Conservation (phyloP, 2,888 invertebrate genomes). For the Caenorhabditis virilis region DNA sequence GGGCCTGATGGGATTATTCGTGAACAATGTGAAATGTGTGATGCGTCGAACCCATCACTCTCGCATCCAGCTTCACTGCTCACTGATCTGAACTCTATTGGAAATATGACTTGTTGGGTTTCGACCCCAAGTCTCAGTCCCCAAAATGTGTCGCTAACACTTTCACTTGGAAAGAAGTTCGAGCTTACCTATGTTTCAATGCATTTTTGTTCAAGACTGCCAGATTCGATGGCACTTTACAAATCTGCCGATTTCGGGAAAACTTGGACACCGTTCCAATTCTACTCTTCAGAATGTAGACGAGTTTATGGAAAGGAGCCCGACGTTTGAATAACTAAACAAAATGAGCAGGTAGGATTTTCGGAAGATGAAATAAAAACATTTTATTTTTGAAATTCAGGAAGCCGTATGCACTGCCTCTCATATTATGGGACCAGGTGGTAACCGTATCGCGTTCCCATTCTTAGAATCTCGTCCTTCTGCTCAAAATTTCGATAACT, state of each 20-base stretch:
- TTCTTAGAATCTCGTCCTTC: slow-evolving; percentile 94
- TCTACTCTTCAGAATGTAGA: slow-evolving; percentile 73
- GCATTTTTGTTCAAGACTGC: slow-evolving; percentile 91
- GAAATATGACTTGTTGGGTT: slow-evolving; percentile 94
- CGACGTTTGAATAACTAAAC: slow-evolving; percentile 85
- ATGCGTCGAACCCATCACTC: slow-evolving; percentile 42
- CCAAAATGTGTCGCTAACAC: slow-evolving; percentile 81
- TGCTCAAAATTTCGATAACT: slow-evolving; percentile 89
- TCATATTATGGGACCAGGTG: slow-evolving; percentile 70
- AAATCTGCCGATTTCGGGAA: slow-evolving; percentile 95
- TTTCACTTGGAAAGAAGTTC: slow-evolving; percentile 83
- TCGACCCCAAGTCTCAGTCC: slow-evolving; percentile 75
- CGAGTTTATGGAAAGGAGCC: slow-evolving; percentile 87
- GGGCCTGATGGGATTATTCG: slow-evolving; percentile 57
- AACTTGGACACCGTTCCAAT: slow-evolving; percentile 97
- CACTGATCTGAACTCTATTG: slow-evolving; percentile 94
- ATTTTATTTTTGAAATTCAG: slow-evolving; percentile 25
- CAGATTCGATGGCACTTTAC: slow-evolving; percentile 94
- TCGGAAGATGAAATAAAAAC: background rate
- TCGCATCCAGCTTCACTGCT: slow-evolving; percentile 82
- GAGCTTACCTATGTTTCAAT: slow-evolving; percentile 95
- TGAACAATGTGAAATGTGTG: slow-evolving; percentile 58
- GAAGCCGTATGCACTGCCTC: slow-evolving; percentile 93
- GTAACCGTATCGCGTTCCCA: slow-evolving; percentile 85
- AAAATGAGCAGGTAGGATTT: slow-evolving; percentile 88